Evolutionary conservation across 1,140 invertebrate genomes (phyloP), one percentile per base, ranked within the genome.

Genomic region (Caenorhabditis briggsae): DNA sequence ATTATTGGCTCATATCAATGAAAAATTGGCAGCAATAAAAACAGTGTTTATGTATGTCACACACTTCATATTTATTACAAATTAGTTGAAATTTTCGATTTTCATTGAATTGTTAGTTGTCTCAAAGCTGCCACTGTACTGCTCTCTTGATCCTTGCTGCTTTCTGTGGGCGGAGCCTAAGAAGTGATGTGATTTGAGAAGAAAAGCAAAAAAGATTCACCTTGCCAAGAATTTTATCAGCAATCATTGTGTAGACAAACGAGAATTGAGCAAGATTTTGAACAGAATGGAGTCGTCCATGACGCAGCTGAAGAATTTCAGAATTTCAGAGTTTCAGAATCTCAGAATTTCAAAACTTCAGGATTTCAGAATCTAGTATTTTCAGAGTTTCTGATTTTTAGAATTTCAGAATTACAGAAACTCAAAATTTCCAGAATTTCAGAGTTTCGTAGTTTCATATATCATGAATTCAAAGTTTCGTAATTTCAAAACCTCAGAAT

Each of bases 1-100:
- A 53, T 74, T 46, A 74, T 74, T 74, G 65, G 18, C 41, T 12
- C 9, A 9, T 18, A 74, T 74, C 43, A 74, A 46, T 12, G 43
- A 16, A 43, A 50, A 78, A 43, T 78, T 48, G 70, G 16, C 33
- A n/a, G 11, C 59, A 23, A 18, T 25, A 23, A 20, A 18, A 20
- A 78, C 23, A 12, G 70, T 50, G 8, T 50, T 2, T 50, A 6
- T 78, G 33, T 46, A 78, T n/a, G 18, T 33, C 33, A 33, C 33
- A 33, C 33, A 33, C 33, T 50, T 50, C 70, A 78, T 50, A 78
- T 78, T 78, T 50, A 78, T 78, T 78, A 50, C 70, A 78, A 78
- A 78, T 78, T 78, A 78, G 70, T 78, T 78, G 70, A 78, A 78
- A 78, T 78, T 41, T 18, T 46, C 6, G 8, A 74, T 74, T 74